A percentile compares a stretch with the other conserved stretches of the same genome.
Conservation (phyloP, 2,113 vertebrate species). For the Antennarius striatus region DNA sequence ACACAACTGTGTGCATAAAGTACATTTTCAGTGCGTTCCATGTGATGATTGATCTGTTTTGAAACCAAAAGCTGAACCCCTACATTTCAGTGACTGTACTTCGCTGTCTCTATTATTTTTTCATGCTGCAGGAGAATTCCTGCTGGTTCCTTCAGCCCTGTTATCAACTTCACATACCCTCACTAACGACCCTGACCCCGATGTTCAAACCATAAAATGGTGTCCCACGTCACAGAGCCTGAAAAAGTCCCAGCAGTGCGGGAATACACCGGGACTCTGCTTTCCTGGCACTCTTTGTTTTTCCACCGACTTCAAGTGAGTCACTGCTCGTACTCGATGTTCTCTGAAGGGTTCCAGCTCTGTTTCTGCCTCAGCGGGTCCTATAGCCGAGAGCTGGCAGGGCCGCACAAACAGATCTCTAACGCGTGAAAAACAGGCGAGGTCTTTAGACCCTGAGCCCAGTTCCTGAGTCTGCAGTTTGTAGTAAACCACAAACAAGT, state of each 20-base stretch:
- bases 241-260: slow-evolving; percentile 39
- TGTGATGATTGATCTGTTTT: too few species aligned
- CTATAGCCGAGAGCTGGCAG: slow-evolving; percentile 20
- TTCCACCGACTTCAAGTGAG: slow-evolving; percentile 48
- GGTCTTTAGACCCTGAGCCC: slow-evolving; percentile 28
- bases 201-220: slow-evolving; percentile 46
- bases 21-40: too few species aligned
- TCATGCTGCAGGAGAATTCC: background rate
- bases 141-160: slow-evolving; percentile 29
- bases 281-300: slow-evolving; percentile 55
- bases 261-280: slow-evolving; percentile 38
- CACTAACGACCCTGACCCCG: slow-evolving; percentile 45
- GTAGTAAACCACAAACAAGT: slow-evolving; percentile 31
- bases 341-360: slow-evolving; percentile 26
- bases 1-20: too few species aligned
- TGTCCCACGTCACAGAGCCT: slow-evolving; percentile 40
- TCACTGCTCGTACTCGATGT: slow-evolving; percentile 38
- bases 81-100: background rate
- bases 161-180: slow-evolving; percentile 29
- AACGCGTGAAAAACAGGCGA: slow-evolving; percentile 35
- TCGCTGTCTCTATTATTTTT: background rate
- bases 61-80: too few species aligned
- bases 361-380: slow-evolving; percentile 15
- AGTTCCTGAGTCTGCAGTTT: slow-evolving; percentile 45
- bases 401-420: background rate